Base-by-base conservation (phyloP, 2,113 vertebrate species). In the Poeciliopsis turrubarensis region DNA sequence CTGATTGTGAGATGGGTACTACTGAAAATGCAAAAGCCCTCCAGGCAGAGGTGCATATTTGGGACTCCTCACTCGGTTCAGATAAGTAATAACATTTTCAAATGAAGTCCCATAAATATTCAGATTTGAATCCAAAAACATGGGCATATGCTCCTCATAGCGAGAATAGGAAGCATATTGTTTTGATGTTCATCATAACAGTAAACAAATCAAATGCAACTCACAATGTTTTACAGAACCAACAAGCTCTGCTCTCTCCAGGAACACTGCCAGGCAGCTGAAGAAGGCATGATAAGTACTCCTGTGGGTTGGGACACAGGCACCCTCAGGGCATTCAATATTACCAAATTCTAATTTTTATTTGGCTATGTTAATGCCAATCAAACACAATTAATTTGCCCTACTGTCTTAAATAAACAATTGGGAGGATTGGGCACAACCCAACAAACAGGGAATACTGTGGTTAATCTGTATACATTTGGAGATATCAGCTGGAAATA, bases 331-430 rank as follows among this genome's bases (percentile, higher is more conserved):
- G 82, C 60, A 44, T 79, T 86, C 86, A 82, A 81, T 83, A 89
- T 91, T 90, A 89, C 87, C 82, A 77, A 86, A 89, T 92, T 91
- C 77, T 80, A 87, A 90, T 92, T 92, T 87, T 78, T 86, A 89
- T 91, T 92, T 90, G 85, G 83, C 89, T 91, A 89, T 90, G 89
- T 82, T 91, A 88, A 92, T 88, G 90, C 89, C 92, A 90, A 90
- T 91, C 90, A 91, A 90, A 83, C 83, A 44, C 88, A 84, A 80
- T 90, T 88, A 81, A 90, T 91, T 89, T 75, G 77, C 31, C 78
- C 78, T 44, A 60, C 78, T 76, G 72, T 70, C 82, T 77, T 73
- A 75, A 82, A 81, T 72, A 90, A 87, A 86, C 79, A 90, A 80
- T 68, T 60, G 31, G 70, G 67, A 37, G 54, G 64, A 51, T 60